A percentile compares a stretch with the other conserved stretches of the same genome.
Conservation (phyloP, 2,888 invertebrate genomes). For the Eustalomyia histrio region DNA sequence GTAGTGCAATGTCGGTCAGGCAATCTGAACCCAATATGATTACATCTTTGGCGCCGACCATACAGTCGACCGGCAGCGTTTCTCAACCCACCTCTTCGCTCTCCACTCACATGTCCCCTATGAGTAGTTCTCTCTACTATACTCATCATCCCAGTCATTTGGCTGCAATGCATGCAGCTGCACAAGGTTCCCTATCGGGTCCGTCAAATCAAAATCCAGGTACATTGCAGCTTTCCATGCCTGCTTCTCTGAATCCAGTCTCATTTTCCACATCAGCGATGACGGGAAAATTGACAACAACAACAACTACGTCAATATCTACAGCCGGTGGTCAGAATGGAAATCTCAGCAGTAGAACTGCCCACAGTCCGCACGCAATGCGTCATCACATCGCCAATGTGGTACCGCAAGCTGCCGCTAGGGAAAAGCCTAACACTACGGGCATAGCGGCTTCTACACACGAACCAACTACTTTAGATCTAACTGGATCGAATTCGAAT, state of each 20-base stretch:
- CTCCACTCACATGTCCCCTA: slow-evolving; percentile 76
- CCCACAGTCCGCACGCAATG: slow-evolving; percentile 76
- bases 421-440: slow-evolving; percentile 70
- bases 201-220: slow-evolving; percentile 68
- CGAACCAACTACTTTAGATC: slow-evolving; percentile 76
- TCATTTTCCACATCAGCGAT: slow-evolving; percentile 62
- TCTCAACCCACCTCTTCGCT: slow-evolving; percentile 70
- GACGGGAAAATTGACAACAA: slow-evolving; percentile 70
- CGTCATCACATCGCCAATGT: slow-evolving; percentile 72
- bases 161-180: slow-evolving; percentile 75
- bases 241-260: slow-evolving; percentile 49
- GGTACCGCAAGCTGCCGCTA: slow-evolving; percentile 66
- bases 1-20: slow-evolving; percentile 63
- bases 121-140: slow-evolving; percentile 76
- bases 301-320: slow-evolving; percentile 70
- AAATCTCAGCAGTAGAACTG: slow-evolving; percentile 70
- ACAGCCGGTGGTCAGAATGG: slow-evolving; percentile 69
- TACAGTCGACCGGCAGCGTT: slow-evolving; percentile 69
- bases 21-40: slow-evolving; percentile 69
- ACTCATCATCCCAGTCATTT: slow-evolving; percentile 73
- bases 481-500: slow-evolving; percentile 78
- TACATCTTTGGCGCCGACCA: slow-evolving; percentile 69
- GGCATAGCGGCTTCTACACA: slow-evolving; percentile 68
- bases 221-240: slow-evolving; percentile 65
- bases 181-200: slow-evolving; percentile 73